Conservation (phyloP, 2,797 vertebrate species). For the Pitangus sulphuratus region DNA sequence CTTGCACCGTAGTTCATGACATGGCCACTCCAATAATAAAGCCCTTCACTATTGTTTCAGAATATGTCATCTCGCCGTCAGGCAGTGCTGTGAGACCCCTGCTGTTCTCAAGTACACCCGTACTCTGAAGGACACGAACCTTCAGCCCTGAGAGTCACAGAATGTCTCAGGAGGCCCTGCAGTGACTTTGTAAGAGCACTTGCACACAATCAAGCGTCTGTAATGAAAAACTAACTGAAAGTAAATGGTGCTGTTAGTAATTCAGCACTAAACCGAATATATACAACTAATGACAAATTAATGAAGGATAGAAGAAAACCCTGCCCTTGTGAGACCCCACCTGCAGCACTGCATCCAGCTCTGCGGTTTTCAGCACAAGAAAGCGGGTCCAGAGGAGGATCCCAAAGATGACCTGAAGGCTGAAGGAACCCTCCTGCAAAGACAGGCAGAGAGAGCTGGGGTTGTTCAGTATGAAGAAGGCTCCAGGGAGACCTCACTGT, state of each 20-base stretch:
- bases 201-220: neutral
- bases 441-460: neutral
- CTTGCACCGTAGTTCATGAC: neutral
- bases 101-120: neutral
- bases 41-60: neutral
- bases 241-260: neutral
- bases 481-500: neutral
- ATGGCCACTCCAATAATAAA: neutral
- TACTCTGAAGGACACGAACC: neutral
- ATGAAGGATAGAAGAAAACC: neutral
- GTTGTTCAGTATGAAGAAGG: neutral
- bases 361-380: neutral
- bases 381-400: neutral
- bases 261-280: neutral
- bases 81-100: neutral
- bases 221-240: neutral
- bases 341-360: neutral
- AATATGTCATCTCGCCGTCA: fast-evolving
- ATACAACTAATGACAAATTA: neutral
- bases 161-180: neutral
- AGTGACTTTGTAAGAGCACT: neutral
- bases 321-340: neutral
- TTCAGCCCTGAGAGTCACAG: neutral
- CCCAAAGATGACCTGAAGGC: neutral
- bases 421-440: neutral